Percentiles rank a stretch among this genome's conserved stretches.
These are phyloP conservation scores for Acanthis flammea DNA, from an alignment of 2,797 vertebrate genomes.

Conservation along the genomic window DNA sequence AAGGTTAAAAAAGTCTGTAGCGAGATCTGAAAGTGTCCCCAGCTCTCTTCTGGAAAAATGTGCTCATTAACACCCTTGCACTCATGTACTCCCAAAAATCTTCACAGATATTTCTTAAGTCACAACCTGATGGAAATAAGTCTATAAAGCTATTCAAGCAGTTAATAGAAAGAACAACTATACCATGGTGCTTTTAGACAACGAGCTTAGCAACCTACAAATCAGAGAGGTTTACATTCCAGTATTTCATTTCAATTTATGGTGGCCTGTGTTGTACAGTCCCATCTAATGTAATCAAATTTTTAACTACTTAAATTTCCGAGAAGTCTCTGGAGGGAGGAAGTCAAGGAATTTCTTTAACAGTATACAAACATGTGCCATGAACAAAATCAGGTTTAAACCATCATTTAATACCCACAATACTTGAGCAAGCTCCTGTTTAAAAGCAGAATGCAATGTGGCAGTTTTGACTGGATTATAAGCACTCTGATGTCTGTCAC, in stretches of 20 bases:
- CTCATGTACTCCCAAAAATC: not conserved
- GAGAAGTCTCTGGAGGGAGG: slow-evolving; percentile 16
- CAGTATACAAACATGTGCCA: fast-evolving
- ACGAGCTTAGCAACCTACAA: not conserved
- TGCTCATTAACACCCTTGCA: not conserved
- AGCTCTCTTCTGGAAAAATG: not conserved
- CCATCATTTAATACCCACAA: not conserved
- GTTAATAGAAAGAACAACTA: not conserved
- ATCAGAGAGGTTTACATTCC: not conserved
- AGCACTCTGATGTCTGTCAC: fast-evolving
- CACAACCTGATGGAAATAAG: not conserved
- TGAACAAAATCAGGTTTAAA: not conserved
- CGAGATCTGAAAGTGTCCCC: not conserved
- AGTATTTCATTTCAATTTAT: not conserved
- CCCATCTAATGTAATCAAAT: not conserved
- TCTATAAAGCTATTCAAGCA: not conserved
- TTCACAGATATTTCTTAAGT: not conserved
- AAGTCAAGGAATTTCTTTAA: slow-evolving; percentile 3
- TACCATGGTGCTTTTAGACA: not conserved
- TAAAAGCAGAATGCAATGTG: fast-evolving
- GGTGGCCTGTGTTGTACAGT: not conserved
- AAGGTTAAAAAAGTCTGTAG: not conserved
- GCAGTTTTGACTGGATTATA: not conserved
- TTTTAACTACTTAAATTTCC: not conserved
- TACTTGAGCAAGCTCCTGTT: not conserved